Evolutionary conservation across 1,140 invertebrate species (phyloP), one percentile per base, ranked within the genome.

Genomic region (Heliconius hermathena): DNA sequence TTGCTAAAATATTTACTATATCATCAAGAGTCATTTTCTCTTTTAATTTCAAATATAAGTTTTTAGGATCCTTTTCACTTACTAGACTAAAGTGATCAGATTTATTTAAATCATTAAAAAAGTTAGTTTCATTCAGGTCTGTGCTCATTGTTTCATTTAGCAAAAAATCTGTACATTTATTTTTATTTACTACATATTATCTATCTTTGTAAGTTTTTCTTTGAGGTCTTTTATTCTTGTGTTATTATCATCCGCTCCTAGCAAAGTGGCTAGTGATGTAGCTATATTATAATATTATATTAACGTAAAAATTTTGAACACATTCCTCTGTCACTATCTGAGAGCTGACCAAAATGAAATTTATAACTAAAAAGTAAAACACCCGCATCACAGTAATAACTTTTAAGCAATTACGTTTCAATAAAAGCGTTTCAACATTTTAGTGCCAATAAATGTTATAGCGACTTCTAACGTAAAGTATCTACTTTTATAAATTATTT

Each of bases 21-120:
- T 94, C 91, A 83, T 94, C 90, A 79, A 91, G 82, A 57, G 90
- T 94, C 89, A 93, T 93, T 29, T 89, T 91, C 74, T 91, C 85
- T 80, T 94, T 94, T 8, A 94, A 76, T 75, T 89, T 89, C 5
- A 93, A 77, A 78, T 92, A 92, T 49, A 92, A 78, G 81, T 82
- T 91, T 79, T 90, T 91, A 0, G 85, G 77, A 77, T 88, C 90
- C 9, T 84, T 85, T 8, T 80, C 74, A 2, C 66, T 71, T 38
- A 90, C 60, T 70, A 88, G 84, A 80, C 73, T 79, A 54, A 89
- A 88, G 38, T 88, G 74, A 66, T 94, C 91, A 33, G 85, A 78
- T 73, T 93, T 88, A 22, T 85, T 85, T 29, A 93, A 81, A 18
- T 89, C 79, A 71, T 88, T 85, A 36, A 82, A 92, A 77, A 93